Percentiles rank a stretch among this genome's conserved stretches.
These are phyloP conservation scores for Psittacula cyanocephala DNA, from an alignment of 2,113 vertebrate species.

Conservation along the genomic window DNA sequence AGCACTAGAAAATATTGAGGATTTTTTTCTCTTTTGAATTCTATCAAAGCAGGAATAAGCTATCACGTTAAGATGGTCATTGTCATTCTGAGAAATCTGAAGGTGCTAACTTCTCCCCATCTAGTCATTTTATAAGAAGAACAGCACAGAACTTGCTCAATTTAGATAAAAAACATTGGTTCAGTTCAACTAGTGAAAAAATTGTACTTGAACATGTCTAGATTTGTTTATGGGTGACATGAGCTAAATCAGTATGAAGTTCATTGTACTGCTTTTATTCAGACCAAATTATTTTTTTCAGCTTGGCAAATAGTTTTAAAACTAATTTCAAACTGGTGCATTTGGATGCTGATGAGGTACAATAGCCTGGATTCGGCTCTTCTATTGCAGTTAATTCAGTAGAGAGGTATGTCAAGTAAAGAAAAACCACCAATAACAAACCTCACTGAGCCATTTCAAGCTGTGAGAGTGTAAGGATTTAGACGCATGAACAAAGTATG, in stretches of 20 bases:
- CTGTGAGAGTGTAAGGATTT: background rate
- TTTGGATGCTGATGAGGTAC: background rate
- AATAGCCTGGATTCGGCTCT: background rate
- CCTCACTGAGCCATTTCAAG: background rate
- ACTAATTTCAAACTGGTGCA: background rate
- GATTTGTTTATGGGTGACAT: background rate
- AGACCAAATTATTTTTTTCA: background rate
- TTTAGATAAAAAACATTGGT: background rate
- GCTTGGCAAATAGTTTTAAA: background rate
- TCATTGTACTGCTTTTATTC: background rate
- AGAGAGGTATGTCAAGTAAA: background rate
- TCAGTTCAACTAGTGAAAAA: background rate
- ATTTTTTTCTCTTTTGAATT: background rate
- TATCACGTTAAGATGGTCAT: background rate
- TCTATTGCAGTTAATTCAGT: background rate
- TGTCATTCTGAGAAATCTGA: background rate
- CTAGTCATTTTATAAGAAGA: background rate
- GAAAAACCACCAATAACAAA: background rate
- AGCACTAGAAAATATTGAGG: background rate
- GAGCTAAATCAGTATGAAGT: background rate
- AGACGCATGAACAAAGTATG: background rate
- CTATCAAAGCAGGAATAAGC: background rate
- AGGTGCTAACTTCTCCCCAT: background rate
- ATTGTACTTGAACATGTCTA: background rate
- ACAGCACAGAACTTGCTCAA: background rate